These are phyloP conservation scores for Sturmia bella DNA, from an alignment of 2,888 invertebrate genomes.

Conservation along the genomic window DNA sequence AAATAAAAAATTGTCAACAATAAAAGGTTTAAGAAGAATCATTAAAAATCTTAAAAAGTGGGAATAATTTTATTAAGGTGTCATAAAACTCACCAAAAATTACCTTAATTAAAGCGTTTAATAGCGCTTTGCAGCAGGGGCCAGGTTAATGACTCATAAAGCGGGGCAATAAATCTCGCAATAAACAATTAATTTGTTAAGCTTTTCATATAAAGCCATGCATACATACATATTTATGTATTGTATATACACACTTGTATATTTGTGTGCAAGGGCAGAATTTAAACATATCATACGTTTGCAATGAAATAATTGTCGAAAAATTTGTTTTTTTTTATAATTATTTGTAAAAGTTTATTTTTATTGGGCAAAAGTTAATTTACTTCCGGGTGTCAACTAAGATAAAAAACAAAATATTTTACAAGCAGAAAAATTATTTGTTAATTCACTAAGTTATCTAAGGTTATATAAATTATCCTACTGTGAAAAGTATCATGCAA, in stretches of 20 bases:
- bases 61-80: conserved; percentile 53
- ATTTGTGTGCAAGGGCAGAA: neutral
- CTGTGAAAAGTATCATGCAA: too few relatives aligned
- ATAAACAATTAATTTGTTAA: conserved; percentile 55
- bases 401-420: neutral
- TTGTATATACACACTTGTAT: too few relatives aligned
- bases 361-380: conserved; percentile 16
- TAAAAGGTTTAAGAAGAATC: conserved; percentile 50
- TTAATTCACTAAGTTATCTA: neutral
- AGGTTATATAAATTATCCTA: neutral
- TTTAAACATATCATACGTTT: conserved; percentile 32
- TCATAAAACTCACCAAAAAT: conserved; percentile 59
- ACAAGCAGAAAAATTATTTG: neutral
- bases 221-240: too few relatives aligned
- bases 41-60: conserved; percentile 40
- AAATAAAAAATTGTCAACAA: conserved; percentile 51
- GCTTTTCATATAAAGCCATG: neutral
- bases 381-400: conserved; percentile 40
- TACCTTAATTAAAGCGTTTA: conserved; percentile 53
- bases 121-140: conserved; percentile 39
- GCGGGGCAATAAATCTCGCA: conserved; percentile 55
- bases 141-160: conserved; percentile 62
- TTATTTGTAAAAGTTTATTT: conserved; percentile 28
- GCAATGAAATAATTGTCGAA: conserved; percentile 30
- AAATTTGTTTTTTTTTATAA: conserved; percentile 26